These are phyloP conservation scores for Oegoconia quadripuncta DNA, from an alignment of 2,888 invertebrate genomes.

Conservation along the genomic window DNA sequence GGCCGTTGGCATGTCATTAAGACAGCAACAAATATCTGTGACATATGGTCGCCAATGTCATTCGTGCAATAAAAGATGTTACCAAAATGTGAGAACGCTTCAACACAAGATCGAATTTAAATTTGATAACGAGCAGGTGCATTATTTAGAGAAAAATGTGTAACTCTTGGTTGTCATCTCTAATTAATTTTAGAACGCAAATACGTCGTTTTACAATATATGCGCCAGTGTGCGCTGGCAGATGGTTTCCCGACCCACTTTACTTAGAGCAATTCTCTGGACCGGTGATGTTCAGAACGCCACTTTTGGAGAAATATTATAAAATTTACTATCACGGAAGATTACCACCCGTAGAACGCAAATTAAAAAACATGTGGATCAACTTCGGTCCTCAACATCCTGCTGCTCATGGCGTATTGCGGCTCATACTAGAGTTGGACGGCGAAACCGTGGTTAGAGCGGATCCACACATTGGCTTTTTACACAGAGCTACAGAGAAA, in stretches of 20 bases:
- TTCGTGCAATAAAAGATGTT: too few relatives aligned
- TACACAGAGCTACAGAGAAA: constrained; percentile 94
- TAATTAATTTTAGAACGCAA: constrained; percentile 11
- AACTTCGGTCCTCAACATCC: constrained; percentile 96
- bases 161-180: not conserved
- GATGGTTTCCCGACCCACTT: constrained; percentile 84
- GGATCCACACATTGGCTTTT: constrained; percentile 91
- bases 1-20: too few relatives aligned
- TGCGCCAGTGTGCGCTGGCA: constrained; percentile 32
- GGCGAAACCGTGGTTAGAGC: constrained; percentile 89
- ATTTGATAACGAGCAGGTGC: too few relatives aligned
- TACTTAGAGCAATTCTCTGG: constrained; percentile 76
- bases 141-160: not conserved
- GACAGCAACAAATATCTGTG: too few relatives aligned
- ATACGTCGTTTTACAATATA: constrained; percentile 33
- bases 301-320: constrained; percentile 51
- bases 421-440: constrained; percentile 88
- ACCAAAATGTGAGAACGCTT: too few relatives aligned
- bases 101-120: too few relatives aligned
- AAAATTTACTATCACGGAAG: constrained; percentile 52
- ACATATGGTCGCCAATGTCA: too few relatives aligned
- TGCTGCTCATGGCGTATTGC: constrained; percentile 93
- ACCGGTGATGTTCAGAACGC: constrained; percentile 78
- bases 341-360: constrained; percentile 73
- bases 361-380: constrained; percentile 82